Percentiles rank a stretch among this genome's conserved stretches.
Evolutionary conservation across 1,140 invertebrate species (phyloP).

Genomic region (Panagrolaimus sp.): DNA sequence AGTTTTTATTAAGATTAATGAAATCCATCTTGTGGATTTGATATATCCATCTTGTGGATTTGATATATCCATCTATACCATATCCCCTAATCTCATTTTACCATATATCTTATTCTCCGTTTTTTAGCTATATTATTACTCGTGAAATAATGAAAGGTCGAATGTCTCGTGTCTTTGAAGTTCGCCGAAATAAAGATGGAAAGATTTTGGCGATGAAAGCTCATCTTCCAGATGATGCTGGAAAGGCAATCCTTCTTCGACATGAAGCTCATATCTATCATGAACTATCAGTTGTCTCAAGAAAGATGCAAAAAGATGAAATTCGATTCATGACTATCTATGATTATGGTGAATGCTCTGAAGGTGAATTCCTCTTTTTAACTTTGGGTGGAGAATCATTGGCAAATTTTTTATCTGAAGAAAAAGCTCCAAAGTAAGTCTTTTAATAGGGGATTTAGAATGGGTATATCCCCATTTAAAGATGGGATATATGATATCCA

Average conservation of each 20-base stretch:
- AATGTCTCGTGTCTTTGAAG: neutral
- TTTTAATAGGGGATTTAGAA: too few relatives aligned
- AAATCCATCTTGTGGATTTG: too few relatives aligned
- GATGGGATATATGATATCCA: too few relatives aligned
- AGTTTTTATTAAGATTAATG: too few relatives aligned
- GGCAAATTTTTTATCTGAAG: neutral
- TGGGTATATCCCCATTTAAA: too few relatives aligned
- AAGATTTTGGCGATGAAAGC: neutral
- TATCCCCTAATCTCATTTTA: too few relatives aligned
- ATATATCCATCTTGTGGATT: too few relatives aligned
- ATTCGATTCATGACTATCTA: neutral
- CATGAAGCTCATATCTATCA: slow-evolving; percentile 9
- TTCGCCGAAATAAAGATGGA: neutral
- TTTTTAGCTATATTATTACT: slow-evolving; percentile 1
- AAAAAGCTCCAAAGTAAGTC: slow-evolving; percentile 2
- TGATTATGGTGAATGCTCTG: slow-evolving; percentile 8
- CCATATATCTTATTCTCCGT: too few relatives aligned
- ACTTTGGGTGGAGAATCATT: neutral
- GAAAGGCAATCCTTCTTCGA: neutral
- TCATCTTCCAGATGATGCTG: neutral
- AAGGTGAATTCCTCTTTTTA: neutral
- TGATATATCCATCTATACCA: too few relatives aligned
- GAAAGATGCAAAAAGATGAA: neutral
- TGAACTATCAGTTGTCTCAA: neutral
- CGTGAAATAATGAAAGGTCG: slow-evolving; percentile 12